A percentile compares a stretch with the other conserved stretches of the same genome.
Evolutionary conservation across 2,888 invertebrate species (phyloP).

Genomic region (Nipponacmea schrenckii): DNA sequence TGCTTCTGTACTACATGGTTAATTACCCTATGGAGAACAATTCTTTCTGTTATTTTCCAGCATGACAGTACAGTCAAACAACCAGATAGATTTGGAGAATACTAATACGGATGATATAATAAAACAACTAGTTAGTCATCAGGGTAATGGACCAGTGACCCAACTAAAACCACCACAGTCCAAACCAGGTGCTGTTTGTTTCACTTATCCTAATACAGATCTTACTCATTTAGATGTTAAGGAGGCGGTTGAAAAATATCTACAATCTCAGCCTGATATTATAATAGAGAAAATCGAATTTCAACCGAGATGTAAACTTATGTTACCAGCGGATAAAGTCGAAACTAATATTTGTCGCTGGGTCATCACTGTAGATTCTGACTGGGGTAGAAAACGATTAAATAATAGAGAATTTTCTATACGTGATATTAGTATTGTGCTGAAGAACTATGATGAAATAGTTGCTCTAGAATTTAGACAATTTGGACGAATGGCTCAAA

Average conservation of each 20-base stretch:
- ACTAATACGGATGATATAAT: not conserved
- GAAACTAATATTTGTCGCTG: not conserved
- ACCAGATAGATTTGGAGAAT: too few relatives aligned
- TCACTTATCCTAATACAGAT: not conserved
- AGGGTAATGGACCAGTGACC: not conserved
- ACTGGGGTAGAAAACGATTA: not conserved
- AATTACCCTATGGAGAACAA: too few relatives aligned
- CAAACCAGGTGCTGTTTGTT: not conserved
- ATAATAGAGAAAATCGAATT: not conserved
- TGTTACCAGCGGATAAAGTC: not conserved
- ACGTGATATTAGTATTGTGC: not conserved
- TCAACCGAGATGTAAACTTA: not conserved
- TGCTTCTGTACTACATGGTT: too few relatives aligned
- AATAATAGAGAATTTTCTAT: not conserved
- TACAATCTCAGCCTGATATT: not conserved
- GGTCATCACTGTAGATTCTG: not conserved
- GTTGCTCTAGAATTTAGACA: not conserved
- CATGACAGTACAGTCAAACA: too few relatives aligned
- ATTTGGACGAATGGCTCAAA: not conserved
- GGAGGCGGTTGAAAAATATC: not conserved
- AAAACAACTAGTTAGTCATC: not conserved
- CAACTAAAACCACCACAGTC: not conserved
- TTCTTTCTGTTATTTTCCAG: too few relatives aligned
- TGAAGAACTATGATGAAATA: not conserved
- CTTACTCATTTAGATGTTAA: not conserved